Conservation (phyloP, 2,113 vertebrate species). For the Pomatostomus ruficeps region DNA sequence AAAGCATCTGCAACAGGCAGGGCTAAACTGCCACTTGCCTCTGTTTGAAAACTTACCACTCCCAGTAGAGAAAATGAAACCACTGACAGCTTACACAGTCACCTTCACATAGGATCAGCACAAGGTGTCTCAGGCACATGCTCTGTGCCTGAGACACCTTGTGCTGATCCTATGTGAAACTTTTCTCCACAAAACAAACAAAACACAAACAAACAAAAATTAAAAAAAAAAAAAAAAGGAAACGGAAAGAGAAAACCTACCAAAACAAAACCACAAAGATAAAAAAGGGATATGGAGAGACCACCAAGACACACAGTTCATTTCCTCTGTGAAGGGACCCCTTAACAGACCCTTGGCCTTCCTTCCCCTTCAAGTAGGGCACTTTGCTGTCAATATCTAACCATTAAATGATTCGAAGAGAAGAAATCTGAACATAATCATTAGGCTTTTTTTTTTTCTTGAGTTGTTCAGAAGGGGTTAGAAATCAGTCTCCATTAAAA, state of each 20-base stretch:
- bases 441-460: conserved; percentile 24
- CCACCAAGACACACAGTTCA: neutral
- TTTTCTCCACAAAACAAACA: neutral
- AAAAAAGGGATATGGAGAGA: accelerated
- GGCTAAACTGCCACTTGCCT: neutral
- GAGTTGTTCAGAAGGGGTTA: conserved; percentile 11
- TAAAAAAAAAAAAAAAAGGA: neutral
- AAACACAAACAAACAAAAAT: neutral
- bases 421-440: neutral
- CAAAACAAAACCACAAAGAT: neutral
- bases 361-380: neutral
- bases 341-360: neutral
- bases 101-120: neutral
- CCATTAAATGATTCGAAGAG: conserved; percentile 17
- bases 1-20: neutral
- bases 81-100: neutral
- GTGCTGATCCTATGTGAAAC: too few species aligned
- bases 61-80: neutral
- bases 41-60: neutral
- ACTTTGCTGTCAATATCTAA: neutral
- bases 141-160: too few species aligned
- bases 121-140: neutral
- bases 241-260: neutral
- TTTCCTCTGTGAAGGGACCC: neutral
- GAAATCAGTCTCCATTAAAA: conserved; percentile 50